These are phyloP conservation scores for Drosophila nigricruria DNA, from an alignment of 2,888 invertebrate genomes.

Conservation along the genomic window DNA sequence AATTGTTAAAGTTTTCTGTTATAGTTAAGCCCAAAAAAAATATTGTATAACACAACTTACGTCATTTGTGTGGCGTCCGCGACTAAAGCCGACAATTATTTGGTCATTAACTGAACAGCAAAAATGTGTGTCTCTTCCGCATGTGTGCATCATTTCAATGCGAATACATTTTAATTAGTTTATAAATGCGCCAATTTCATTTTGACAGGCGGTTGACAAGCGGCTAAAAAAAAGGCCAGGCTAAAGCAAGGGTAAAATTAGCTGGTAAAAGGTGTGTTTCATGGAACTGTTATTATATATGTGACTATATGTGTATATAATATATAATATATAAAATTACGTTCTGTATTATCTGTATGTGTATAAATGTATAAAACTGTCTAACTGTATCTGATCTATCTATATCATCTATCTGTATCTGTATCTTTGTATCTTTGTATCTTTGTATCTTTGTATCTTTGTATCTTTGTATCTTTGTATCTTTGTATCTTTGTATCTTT, in stretches of 20 bases:
- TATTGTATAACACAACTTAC: background rate
- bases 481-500: conserved; percentile 1
- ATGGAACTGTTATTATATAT: background rate
- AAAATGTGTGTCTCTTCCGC: conserved; percentile 23
- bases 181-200: conserved; percentile 15
- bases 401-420: no score
- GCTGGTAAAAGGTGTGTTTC: background rate
- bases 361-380: background rate
- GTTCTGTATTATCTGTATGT: background rate
- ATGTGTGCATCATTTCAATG: conserved; percentile 15
- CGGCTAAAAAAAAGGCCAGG: background rate
- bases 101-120: conserved; percentile 30
- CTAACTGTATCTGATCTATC: no score
- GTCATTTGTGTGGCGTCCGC: conserved; percentile 3
- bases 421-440: background rate
- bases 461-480: background rate
- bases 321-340: no score
- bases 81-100: conserved; percentile 13
- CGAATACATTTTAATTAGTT: conserved; percentile 36
- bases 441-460: background rate
- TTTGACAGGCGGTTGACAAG: background rate
- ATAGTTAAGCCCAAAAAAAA: background rate
- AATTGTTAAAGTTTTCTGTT: background rate
- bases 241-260: background rate
- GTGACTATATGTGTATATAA: background rate